Conservation (phyloP, 2,797 vertebrate genomes). For the Knipowitschia caucasica region DNA sequence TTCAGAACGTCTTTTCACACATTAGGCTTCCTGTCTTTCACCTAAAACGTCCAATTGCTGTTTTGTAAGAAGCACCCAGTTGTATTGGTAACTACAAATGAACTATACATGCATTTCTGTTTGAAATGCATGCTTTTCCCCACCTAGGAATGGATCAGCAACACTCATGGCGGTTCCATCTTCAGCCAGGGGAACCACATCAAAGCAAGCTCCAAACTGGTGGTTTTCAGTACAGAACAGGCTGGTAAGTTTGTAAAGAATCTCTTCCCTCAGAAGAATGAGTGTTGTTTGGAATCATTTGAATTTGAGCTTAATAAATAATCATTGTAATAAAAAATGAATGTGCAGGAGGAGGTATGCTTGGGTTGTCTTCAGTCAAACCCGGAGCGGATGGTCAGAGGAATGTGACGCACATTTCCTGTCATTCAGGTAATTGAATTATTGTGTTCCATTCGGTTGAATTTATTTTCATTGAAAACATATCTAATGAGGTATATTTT, state of each 20-base stretch:
- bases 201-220: slow-evolving; percentile 81
- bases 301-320: neutral
- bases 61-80: neutral
- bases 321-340: slow-evolving; percentile 6
- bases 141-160: slow-evolving; percentile 85
- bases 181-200: slow-evolving; percentile 83
- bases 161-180: slow-evolving; percentile 74
- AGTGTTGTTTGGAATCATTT: no score
- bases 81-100: neutral
- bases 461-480: neutral
- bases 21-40: slow-evolving; percentile 62
- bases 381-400: slow-evolving; percentile 73
- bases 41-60: slow-evolving; percentile 8
- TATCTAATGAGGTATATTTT: no score
- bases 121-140: slow-evolving; percentile 3
- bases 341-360: slow-evolving; percentile 79
- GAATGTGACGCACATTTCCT: slow-evolving; percentile 79
- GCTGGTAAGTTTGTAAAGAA: slow-evolving; percentile 83
- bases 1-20: slow-evolving; percentile 21
- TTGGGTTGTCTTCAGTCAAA: slow-evolving; percentile 82
- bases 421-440: slow-evolving; percentile 83
- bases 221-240: slow-evolving; percentile 82
- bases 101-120: neutral
- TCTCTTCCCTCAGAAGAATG: no score
- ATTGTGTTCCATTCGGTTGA: neutral